phyloP scores from a whole-genome alignment of 1,140 invertebrate species.

The Caenorhabditis remanei region DNA sequence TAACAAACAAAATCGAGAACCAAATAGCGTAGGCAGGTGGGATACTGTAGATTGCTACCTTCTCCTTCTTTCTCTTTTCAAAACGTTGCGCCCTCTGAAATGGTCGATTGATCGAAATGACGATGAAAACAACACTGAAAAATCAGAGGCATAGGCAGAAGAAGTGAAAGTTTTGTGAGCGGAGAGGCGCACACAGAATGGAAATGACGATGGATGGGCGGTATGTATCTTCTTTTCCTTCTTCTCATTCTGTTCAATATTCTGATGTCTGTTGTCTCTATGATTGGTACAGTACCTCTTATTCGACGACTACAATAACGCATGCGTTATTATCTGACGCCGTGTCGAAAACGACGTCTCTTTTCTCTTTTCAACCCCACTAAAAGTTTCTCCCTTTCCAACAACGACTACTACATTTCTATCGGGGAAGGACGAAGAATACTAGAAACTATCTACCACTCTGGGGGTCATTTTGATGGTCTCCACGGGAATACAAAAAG shows the following conservation, averaged over 20 bases:
- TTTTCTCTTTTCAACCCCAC: background rate
- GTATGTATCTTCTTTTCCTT: conserved; percentile 5
- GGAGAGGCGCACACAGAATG: background rate
- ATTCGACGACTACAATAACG: background rate
- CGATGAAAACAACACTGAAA: conserved; percentile 34
- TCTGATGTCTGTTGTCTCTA: conserved; percentile 5
- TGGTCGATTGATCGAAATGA: conserved; percentile 9
- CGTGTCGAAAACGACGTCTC: conserved; percentile 22
- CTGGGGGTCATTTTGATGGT: background rate
- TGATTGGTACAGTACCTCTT: background rate
- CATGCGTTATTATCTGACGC: conserved; percentile 19
- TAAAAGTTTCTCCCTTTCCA: background rate
- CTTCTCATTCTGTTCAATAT: conserved; percentile 8
- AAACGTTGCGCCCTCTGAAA: background rate
- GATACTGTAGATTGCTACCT: background rate
- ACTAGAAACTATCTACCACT: background rate
- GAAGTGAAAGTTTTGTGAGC: background rate
- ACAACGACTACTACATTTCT: background rate
- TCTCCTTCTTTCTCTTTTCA: background rate
- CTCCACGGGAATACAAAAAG: background rate
- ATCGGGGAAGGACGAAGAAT: background rate
- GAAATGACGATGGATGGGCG: conserved; percentile 6
- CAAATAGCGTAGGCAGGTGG: background rate
- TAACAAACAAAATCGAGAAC: conserved; percentile 3
- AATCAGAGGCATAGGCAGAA: background rate